These are phyloP conservation scores for Harpagifer antarcticus DNA, from an alignment of 2,797 vertebrate genomes.

Conservation along the genomic window DNA sequence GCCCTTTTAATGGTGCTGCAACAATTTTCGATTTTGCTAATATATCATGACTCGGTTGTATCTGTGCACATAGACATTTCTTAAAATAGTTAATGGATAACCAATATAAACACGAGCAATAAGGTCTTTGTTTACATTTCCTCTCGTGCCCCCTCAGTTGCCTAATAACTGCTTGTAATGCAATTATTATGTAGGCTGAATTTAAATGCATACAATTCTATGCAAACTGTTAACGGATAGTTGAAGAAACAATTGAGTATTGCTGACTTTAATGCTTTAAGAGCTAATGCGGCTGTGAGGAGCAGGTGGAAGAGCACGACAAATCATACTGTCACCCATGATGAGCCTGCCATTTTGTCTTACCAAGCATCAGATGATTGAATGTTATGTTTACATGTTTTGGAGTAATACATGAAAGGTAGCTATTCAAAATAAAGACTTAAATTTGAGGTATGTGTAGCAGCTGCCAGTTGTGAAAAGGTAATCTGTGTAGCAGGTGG, in stretches of 20 bases:
- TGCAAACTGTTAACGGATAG: fast-evolving
- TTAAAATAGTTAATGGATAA: not conserved
- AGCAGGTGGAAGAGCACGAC: slow-evolving; percentile 12
- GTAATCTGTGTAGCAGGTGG: slow-evolving; percentile 7
- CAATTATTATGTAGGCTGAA: not conserved
- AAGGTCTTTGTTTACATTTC: slow-evolving; percentile 42
- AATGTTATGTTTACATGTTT: not conserved
- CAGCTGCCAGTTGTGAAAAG: not conserved
- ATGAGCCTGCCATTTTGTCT: slow-evolving; percentile 64
- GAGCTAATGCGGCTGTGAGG: slow-evolving; percentile 4
- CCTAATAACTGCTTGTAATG: not conserved
- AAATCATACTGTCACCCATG: slow-evolving; percentile 13
- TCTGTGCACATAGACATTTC: not conserved
- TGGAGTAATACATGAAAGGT: not conserved
- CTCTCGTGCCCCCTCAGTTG: not conserved
- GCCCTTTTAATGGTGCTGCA: slow-evolving; percentile 43
- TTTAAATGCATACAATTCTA: too few species aligned
- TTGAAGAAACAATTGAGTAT: not conserved
- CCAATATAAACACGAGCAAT: not conserved
- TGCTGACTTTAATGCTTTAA: not conserved
- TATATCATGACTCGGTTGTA: not conserved
- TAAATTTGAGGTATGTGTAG: not conserved
- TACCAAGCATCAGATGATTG: not conserved
- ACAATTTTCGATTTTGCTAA: not conserved
- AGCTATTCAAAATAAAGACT: not conserved